phyloP scores from a whole-genome alignment of 1,140 invertebrate species.

The Phymastichus coffea region DNA sequence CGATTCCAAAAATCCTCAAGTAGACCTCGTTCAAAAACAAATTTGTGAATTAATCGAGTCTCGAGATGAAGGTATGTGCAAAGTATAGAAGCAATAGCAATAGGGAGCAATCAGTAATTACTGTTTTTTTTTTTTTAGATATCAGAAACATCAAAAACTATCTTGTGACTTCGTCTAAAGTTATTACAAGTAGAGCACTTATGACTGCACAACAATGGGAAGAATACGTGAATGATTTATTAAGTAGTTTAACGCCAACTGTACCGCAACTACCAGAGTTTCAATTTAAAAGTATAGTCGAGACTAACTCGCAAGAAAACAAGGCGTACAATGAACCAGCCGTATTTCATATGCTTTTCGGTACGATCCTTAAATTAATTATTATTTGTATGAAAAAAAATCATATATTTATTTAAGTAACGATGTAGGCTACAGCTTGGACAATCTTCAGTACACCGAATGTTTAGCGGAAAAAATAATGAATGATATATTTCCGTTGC shows the following conservation, averaged over 20 bases:
- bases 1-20: conserved; percentile 7
- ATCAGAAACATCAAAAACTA: conserved; percentile 30
- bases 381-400: not conserved
- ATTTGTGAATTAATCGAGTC: conserved; percentile 25
- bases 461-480: conserved; percentile 1
- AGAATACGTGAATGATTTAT: conserved; percentile 31
- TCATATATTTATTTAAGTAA: not conserved
- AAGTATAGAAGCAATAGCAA: too few species aligned
- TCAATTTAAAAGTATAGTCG: conserved; percentile 18
- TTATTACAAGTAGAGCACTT: conserved; percentile 22
- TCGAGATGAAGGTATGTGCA: conserved; percentile 35
- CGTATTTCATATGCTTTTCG: conserved; percentile 29
- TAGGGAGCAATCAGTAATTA: too few species aligned
- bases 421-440: conserved; percentile 17
- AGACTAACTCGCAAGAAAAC: conserved; percentile 8
- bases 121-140: conserved; percentile 25
- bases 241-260: conserved; percentile 3
- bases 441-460: conserved; percentile 6
- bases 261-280: not conserved
- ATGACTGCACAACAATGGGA: conserved; percentile 33
- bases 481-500: conserved; percentile 2
- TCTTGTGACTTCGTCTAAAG: conserved; percentile 17
- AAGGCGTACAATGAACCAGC: conserved; percentile 25
- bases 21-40: conserved; percentile 32
- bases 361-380: conserved; percentile 14